Evolutionary conservation across 2,797 vertebrate species (phyloP), one percentile per base, ranked within the genome.

Genomic region (Gephyroberyx darwinii): DNA sequence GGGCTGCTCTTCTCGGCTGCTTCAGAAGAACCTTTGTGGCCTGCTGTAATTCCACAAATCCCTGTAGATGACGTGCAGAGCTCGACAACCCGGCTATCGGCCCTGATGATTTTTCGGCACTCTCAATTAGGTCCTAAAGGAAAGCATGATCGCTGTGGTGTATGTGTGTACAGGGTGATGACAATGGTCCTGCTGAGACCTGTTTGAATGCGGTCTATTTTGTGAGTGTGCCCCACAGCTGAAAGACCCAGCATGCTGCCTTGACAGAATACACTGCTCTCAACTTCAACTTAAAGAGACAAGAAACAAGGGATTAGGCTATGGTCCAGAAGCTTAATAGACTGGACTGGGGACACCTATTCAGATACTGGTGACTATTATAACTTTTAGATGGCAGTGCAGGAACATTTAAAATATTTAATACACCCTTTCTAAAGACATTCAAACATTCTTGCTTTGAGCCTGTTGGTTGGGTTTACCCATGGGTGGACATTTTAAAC

Each of bases 41-140:
- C 67, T 76, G 58, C 68, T 80, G 67, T 86, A 81, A 81, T 89
- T 79, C 83, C 82, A 47, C 61, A 84, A 83, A 81, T 89, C 87
- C 77, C 83, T 20, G 65, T 26, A 26, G 26, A 26, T 26, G 26
- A 26, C 26, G 26, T 26, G 26, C 26, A 26, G 26, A 26, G 26
- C 26, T 4, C 26, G 1, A 26, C 26, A 26, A 26, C 26, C 58
- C 33, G 35, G 19, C 69, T 43, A 75, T 79, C 75, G 65, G 51
- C 5, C 35, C 75, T 71, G 53, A 39, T 19, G 16, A 53, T 65
- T 70, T 84, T 39, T 39, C 51, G 60, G n/a, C 60, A 54, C 57
- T 65, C 72, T 82, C 73, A 73, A 75, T 83, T 65, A 81, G 75
- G 77, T 71, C 57, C 77, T 43, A 65, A 76, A 43, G 3, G 13